A percentile compares a stretch with the other conserved stretches of the same genome.
These are phyloP conservation scores for Aurelia sp. DNA, from an alignment of 30 jellyfish, hydroid and myxozoan species.

Conservation along the genomic window DNA sequence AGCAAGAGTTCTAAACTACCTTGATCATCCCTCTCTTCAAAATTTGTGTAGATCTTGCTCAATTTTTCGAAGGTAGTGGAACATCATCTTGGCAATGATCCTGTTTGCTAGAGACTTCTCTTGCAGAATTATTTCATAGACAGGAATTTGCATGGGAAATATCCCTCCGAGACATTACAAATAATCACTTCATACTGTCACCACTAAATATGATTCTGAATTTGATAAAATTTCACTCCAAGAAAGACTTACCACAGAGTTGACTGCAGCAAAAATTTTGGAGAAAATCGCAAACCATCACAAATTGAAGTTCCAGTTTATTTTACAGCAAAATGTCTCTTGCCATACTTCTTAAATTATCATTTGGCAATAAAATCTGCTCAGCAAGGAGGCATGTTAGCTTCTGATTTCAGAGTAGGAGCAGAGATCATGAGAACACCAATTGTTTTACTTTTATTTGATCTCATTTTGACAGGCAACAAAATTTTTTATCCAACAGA, in stretches of 20 bases:
- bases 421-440: constrained; percentile 16
- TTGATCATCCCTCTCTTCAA: too few species aligned
- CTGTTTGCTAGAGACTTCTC: constrained; percentile 9
- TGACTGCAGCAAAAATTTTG: background rate
- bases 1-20: too few species aligned
- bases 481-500: background rate
- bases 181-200: too few species aligned
- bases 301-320: constrained; percentile 1
- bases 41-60: too few species aligned
- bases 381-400: background rate
- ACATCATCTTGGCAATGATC: background rate
- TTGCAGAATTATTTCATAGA: background rate
- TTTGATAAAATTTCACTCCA: too few species aligned
- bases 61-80: too few species aligned
- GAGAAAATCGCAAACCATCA: constrained; percentile 15
- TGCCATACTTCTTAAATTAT: background rate
- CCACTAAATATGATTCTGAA: too few species aligned
- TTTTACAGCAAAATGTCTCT: constrained; percentile 17
- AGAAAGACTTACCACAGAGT: too few species aligned
- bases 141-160: constrained; percentile 17
- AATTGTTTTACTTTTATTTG: constrained; percentile 3
- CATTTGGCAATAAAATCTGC: background rate
- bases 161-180: background rate
- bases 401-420: constrained; percentile 15
- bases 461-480: constrained; percentile 19